Percentiles rank a stretch among this genome's conserved stretches.
phyloP scores from a whole-genome alignment of 2,888 invertebrate species.

The Heliconius sara region DNA sequence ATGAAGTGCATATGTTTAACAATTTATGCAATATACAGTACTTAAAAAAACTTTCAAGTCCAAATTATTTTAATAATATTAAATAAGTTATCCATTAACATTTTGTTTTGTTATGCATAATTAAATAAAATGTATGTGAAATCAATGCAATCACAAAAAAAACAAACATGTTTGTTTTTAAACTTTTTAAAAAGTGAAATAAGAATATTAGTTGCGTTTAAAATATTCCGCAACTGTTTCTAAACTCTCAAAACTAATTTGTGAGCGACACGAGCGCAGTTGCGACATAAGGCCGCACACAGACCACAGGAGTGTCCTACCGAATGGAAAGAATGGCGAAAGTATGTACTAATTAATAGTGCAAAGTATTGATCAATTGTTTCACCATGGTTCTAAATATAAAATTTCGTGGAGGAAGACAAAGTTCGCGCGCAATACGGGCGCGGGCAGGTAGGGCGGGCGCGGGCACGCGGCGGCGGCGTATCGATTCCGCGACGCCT shows the following conservation, averaged over 20 bases:
- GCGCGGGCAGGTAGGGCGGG: conserved; percentile 72
- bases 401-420: conserved; percentile 82
- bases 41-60: background rate
- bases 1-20: conserved; percentile 12
- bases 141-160: background rate
- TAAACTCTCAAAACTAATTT: conserved; percentile 20
- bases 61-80: background rate
- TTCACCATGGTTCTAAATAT: conserved; percentile 83
- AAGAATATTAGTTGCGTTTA: background rate
- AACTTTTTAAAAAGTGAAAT: background rate
- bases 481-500: conserved; percentile 81
- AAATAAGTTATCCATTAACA: background rate
- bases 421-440: conserved; percentile 84
- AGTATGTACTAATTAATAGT: conserved; percentile 80
- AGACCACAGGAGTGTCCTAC: conserved; percentile 34
- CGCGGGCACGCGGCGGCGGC: conserved; percentile 71
- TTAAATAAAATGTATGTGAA: background rate
- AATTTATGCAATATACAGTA: background rate
- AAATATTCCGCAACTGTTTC: background rate
- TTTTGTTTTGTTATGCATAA: background rate
- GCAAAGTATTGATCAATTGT: conserved; percentile 83
- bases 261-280: background rate
- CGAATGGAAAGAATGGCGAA: conserved; percentile 61
- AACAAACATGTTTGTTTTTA: background rate
- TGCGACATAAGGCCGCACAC: background rate